Evolutionary conservation across 2,797 vertebrate genomes (phyloP), one percentile per base, ranked within the genome.

Genomic region (Tokudaia muenninki): DNA sequence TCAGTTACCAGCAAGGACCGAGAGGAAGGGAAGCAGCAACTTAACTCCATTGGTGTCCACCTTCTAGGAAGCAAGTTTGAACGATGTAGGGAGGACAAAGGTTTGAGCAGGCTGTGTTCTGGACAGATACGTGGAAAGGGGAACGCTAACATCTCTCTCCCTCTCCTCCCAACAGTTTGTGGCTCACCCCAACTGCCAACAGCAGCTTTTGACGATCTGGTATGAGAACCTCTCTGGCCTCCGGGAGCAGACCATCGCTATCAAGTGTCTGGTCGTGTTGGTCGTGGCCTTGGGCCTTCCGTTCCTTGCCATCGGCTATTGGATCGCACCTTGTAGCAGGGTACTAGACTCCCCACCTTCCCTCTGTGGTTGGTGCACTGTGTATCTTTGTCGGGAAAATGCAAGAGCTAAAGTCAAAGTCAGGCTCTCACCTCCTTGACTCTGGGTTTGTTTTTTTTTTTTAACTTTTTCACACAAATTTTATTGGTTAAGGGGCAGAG

Each of bases 161-260:
- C 80, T 88, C 24, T 97, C 67, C 94, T 78, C 47, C 93, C 97
- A 91, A 72, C 98, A 99, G 99, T 99, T 99, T 96, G 99, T 99
- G 97, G 99, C 99, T 83, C 99, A 99, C 97, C 99, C 99, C 92
- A 99, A 99, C 98, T 99, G 99, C 97, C 99, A 99, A 98, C 99
- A 99, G 92, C 99, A 99, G 98, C 98, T 99, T 47, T 97, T 99
- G 98, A 99, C 99, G 2, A 99, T 99, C 98, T 99, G 99, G 99
- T 99, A 99, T 75, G 99, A 99, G 98, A 99, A 99, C 82, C 99
- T 99, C 97, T 99, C 98, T 10, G 99, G 99, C 98, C 98, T 99
- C 78, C 98, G 99, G 97, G 99, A 99, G 97, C 99, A 99, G 98
- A 97, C 98, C 87, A 98, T 98, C 37, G 99, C 99, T 12, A 99